Conservation (phyloP, 2,797 vertebrate genomes). For the Premnoplex brunnescens region DNA sequence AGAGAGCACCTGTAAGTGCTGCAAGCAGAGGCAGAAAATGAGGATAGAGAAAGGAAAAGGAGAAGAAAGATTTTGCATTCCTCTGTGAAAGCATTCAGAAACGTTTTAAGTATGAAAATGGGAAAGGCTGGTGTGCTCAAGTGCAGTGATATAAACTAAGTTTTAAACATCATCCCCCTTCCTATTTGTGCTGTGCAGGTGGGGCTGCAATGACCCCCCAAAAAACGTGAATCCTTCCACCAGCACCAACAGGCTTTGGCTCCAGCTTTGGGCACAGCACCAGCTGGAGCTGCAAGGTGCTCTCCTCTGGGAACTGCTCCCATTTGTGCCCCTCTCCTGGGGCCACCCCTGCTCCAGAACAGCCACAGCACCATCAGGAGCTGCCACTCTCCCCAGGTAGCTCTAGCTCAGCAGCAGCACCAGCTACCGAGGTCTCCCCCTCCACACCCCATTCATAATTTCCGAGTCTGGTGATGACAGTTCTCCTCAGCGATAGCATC, state of each 20-base stretch:
- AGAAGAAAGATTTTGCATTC: background rate
- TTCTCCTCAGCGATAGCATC: conserved; percentile 11
- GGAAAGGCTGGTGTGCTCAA: background rate
- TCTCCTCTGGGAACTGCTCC: background rate
- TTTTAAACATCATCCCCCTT: background rate
- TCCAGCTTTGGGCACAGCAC: background rate
- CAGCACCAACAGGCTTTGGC: background rate
- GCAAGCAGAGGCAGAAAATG: background rate
- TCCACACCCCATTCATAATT: background rate
- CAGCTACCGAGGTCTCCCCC: background rate
- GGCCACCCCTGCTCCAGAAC: background rate
- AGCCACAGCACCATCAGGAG: background rate
- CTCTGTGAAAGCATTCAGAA: background rate
- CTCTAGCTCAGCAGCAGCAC: background rate
- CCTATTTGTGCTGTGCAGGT: background rate
- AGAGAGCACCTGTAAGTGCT: background rate
- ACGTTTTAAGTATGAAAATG: background rate
- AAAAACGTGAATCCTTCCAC: background rate
- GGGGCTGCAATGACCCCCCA: background rate
- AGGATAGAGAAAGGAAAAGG: background rate
- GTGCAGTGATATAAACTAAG: background rate
- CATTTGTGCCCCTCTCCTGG: background rate
- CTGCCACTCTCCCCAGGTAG: background rate
- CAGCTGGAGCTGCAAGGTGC: background rate
- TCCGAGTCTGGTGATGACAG: background rate